Base-by-base conservation (phyloP, 1,140 invertebrate genomes). In the Antheraea mylitta region DNA sequence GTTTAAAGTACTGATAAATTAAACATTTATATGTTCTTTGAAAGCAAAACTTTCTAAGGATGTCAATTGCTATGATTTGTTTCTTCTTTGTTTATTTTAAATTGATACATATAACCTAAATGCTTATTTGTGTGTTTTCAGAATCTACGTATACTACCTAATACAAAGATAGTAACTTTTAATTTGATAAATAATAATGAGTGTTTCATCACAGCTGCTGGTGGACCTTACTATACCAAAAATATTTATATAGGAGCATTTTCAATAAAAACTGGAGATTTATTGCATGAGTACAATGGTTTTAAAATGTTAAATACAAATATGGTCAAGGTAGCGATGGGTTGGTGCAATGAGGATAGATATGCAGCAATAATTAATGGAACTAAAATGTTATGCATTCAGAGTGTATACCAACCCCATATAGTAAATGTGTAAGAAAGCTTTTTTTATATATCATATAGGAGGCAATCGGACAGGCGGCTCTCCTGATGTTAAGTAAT, bases 291-390 rank as follows among this genome's bases (percentile, higher is more conserved):
- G 18, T 91, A 82, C 42, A 66, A 16, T 69, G 64, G 65, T 74
- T 18, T 36, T 70, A n/a, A 79, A 78, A 62, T 73, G 64, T 74
- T 77, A 79, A 22, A 82, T 59, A 58, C 48, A 4, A 16, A 19
- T 19, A 9, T 89, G 70, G 61, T 89, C 18, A 79, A 76, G 45
- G 81, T 91, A 3, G 79, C 89, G 7, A 48, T 92, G 42, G 90
- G 90, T 5, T 82, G 77, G 73, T 87, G 78, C 67, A 80, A 86
- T 61, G 85, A 83, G 48, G 82, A 87, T 13, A 80, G 68, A 75
- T 86, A 79, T 84, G 90, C 85, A 42, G 90, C 90, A 9, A 79
- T 92, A 45, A 78, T 75, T 10, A 90, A 90, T 80, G 89, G 89
- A 45, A 82, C 85, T 6, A 82, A 76, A 58, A 68, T 53, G 62